Evolutionary conservation across 2,113 vertebrate genomes (phyloP).

Genomic region (Mormoops blainvillei): DNA sequence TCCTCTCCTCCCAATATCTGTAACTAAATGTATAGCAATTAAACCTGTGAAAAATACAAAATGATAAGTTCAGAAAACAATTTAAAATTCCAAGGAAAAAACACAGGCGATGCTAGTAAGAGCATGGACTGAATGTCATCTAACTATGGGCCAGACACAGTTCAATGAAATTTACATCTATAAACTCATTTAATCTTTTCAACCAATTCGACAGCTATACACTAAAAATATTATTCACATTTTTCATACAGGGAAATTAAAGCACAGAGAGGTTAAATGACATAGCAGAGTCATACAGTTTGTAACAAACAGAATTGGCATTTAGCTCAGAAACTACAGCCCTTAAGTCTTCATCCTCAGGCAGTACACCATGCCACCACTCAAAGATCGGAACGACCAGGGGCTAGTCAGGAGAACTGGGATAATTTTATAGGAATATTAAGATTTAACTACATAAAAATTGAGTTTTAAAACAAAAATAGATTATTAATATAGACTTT

Average conservation of each 20-base stretch:
- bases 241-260: background rate
- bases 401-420: background rate
- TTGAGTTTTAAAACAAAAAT: background rate
- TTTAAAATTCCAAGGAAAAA: background rate
- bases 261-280: background rate
- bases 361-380: rapidly evolving
- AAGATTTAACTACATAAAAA: background rate
- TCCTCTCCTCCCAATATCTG: background rate
- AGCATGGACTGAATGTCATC: background rate
- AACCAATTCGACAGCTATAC: background rate
- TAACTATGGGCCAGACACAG: background rate
- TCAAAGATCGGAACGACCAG: background rate
- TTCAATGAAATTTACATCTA: background rate
- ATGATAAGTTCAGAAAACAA: background rate
- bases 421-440: background rate
- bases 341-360: background rate
- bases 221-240: background rate
- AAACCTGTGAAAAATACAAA: background rate
- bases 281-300: background rate
- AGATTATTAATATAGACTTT: background rate
- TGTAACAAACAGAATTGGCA: background rate
- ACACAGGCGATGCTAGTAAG: background rate
- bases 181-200: background rate
- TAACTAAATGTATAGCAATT: background rate
- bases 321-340: background rate